Base-by-base conservation (phyloP, 2,797 vertebrate genomes). In the Decapterus maruadsi region DNA sequence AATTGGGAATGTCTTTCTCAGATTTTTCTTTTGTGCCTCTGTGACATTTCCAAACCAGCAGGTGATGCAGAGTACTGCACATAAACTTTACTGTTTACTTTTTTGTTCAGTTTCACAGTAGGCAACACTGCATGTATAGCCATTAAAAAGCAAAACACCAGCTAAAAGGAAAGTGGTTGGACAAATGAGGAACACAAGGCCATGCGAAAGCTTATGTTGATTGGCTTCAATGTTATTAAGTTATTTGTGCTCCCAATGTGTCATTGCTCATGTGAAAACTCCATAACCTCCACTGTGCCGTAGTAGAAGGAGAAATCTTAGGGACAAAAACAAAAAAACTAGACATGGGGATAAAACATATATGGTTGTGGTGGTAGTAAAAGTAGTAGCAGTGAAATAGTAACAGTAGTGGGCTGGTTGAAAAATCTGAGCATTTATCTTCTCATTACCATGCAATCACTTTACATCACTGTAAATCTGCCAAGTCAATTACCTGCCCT, bases 391-490 rank as follows among this genome's bases (percentile, higher is more conserved):
- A n/a, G 29, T 36, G 40, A 26, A 54, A 55, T 34, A 68, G 48
- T n/a, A 60, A 19, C 19, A 60, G 45, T 36, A 50, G 29, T 53
- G 12, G 16, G 17, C 38, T 65, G 6, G 43, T 42, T 59, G 42
- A 54, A 31, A 76, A 70, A 59, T 63, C 26, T 42, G 19, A 40
- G 40, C 64, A 65, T 79, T 68, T 46, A 63, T 75, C 58, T 63
- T 20, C 40, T 68, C n/a, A 55, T 77, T 76, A 73, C 51, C 26
- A 66, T 40, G 54, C 66, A 58, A 53, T 68, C 43, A 59, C 31
- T n/a, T 36, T 19, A 43, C 68, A 85, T 80, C 40, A 61, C 6
- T 78, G 62, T 53, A 85, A 74, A 73, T 78, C 74, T 83, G 74
- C 64, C 60, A 80, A 55, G 56, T 79, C 68, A 81, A 68, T 78